Evolutionary conservation across 1,140 invertebrate genomes (phyloP).

Genomic region (Hesperophylax magnus): DNA sequence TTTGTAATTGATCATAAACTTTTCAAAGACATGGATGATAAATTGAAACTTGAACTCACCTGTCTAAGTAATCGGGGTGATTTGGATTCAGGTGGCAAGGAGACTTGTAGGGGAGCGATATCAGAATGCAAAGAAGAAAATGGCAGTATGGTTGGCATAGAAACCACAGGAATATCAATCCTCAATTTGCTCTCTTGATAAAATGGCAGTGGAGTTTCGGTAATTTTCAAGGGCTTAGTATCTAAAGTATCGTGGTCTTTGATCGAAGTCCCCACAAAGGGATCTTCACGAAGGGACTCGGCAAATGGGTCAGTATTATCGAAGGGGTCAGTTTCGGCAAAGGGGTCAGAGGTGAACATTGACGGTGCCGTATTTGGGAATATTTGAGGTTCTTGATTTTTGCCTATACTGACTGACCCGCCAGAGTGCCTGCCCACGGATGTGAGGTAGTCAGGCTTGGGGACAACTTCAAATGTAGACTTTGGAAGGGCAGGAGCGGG

Average conservation of each 20-base stretch:
- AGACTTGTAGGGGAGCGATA: slow-evolving; percentile 73
- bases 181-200: slow-evolving; percentile 34
- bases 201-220: slow-evolving; percentile 2
- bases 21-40: neutral
- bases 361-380: slow-evolving; percentile 56
- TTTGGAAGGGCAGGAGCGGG: slow-evolving; percentile 58
- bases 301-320: slow-evolving; percentile 77
- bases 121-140: slow-evolving; percentile 47
- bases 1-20: no score
- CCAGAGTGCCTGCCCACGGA: slow-evolving; percentile 68
- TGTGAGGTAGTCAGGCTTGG: slow-evolving; percentile 63
- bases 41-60: slow-evolving; percentile 57
- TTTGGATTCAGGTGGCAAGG: slow-evolving; percentile 76
- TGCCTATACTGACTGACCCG: slow-evolving; percentile 67
- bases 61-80: slow-evolving; percentile 66
- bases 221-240: neutral
- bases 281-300: slow-evolving; percentile 73
- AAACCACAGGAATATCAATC: slow-evolving; percentile 47
- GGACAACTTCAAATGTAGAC: slow-evolving; percentile 60
- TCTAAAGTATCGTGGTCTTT: slow-evolving; percentile 24
- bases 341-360: slow-evolving; percentile 75
- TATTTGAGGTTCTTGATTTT: slow-evolving; percentile 60
- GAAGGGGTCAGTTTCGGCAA: slow-evolving; percentile 80
- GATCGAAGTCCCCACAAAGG: slow-evolving; percentile 67
- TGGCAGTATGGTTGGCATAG: neutral